These are phyloP conservation scores for Halotydeus destructor DNA, from an alignment of 1,140 invertebrate genomes.

Conservation along the genomic window DNA sequence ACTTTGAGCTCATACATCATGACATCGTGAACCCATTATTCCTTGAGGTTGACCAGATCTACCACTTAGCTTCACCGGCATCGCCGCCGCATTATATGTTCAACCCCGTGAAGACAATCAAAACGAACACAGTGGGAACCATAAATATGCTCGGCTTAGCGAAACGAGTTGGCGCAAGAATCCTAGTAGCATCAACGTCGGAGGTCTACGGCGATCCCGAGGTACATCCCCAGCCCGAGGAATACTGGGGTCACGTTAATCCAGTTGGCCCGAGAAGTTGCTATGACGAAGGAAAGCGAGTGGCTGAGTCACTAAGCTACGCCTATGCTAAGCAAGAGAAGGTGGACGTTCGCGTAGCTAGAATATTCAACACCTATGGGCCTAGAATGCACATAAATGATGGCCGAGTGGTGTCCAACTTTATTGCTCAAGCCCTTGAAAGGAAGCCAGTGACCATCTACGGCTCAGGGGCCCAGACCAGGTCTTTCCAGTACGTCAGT, in stretches of 20 bases:
- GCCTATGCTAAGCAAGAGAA: constrained; percentile 93
- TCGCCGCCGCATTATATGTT: constrained; percentile 99
- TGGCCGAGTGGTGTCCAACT: constrained; percentile 94
- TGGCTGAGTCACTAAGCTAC: constrained; percentile 87
- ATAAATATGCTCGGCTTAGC: constrained; percentile 92
- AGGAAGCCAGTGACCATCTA: constrained; percentile 90
- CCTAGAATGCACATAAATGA: constrained; percentile 98
- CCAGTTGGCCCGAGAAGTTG: constrained; percentile 81
- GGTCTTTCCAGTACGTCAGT: constrained; percentile 94
- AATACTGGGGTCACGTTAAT: constrained; percentile 98
- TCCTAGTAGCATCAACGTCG: constrained; percentile 91
- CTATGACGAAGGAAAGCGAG: constrained; percentile 96
- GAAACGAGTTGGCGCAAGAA: constrained; percentile 72
- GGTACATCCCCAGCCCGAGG: constrained; percentile 80
- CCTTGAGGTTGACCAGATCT: constrained; percentile 97
- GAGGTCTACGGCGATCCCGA: constrained; percentile 98
- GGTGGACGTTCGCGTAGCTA: constrained; percentile 75
- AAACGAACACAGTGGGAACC: constrained; percentile 97
- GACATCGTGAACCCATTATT: constrained; percentile 96
- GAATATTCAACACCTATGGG: constrained; percentile 99
- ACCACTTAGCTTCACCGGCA: constrained; percentile 93
- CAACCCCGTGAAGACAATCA: constrained; percentile 98
- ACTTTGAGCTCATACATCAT: constrained; percentile 96
- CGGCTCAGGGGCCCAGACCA: constrained; percentile 82
- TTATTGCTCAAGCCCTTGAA: constrained; percentile 86